Percentiles rank a stretch among this genome's conserved stretches.
phyloP scores from a whole-genome alignment of 2,113 vertebrate genomes.

The Cynoglossus semilaevis region DNA sequence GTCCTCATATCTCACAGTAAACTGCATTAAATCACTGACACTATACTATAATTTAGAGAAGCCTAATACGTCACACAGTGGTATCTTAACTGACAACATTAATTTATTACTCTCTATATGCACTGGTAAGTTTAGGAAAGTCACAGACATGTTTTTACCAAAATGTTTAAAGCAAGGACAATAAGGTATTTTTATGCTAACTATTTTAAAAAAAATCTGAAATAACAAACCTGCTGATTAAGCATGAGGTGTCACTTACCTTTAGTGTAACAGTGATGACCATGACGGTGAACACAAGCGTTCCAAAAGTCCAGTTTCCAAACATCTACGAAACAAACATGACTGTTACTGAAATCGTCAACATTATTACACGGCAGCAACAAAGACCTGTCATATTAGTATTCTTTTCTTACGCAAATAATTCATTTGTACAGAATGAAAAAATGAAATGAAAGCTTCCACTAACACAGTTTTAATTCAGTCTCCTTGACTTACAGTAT shows the following conservation, averaged over 20 bases:
- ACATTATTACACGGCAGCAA: not conserved
- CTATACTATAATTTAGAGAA: not conserved
- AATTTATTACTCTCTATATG: too few species aligned
- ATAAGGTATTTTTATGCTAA: too few species aligned
- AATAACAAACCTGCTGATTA: too few species aligned
- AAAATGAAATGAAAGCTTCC: too few species aligned
- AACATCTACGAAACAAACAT: conserved; percentile 84
- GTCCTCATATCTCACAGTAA: conserved; percentile 26
- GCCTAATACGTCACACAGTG: not conserved
- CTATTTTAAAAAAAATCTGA: not conserved
- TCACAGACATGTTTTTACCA: too few species aligned
- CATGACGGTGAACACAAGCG: conserved; percentile 97
- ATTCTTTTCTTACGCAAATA: too few species aligned
- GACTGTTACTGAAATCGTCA: conserved; percentile 1
- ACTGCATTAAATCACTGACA: conserved; percentile 5
- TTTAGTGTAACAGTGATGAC: conserved; percentile 96
- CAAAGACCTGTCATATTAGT: not conserved
- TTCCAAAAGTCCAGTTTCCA: conserved; percentile 98
- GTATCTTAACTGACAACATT: too few species aligned
- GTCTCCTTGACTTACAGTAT: too few species aligned
- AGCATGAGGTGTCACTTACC: conserved; percentile 70
- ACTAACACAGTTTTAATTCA: too few species aligned
- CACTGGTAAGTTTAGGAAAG: too few species aligned
- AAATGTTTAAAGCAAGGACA: too few species aligned
- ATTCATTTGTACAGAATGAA: too few species aligned